These are phyloP conservation scores for Sciurus carolinensis DNA, from an alignment of 2,797 vertebrate genomes.

Conservation along the genomic window DNA sequence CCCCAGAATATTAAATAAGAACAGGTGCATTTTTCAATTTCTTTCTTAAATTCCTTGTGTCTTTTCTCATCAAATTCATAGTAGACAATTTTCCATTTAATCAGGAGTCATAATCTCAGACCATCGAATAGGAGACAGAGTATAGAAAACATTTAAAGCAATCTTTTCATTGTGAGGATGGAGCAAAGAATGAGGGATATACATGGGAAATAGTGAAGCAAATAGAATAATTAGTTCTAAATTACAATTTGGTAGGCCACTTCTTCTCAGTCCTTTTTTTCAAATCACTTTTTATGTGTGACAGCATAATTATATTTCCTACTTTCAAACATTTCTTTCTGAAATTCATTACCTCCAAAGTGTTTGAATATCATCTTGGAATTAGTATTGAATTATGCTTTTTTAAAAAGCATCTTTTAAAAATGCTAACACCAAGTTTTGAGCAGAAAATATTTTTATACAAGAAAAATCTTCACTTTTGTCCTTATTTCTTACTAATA, in stretches of 20 bases:
- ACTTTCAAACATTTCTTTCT: conserved; percentile 57
- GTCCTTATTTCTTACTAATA: background rate
- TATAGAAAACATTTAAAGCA: background rate
- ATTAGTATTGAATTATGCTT: conserved; percentile 20
- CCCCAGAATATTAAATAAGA: background rate
- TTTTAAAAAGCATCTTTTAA: conserved; percentile 29
- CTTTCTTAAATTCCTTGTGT: background rate
- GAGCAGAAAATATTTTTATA: background rate
- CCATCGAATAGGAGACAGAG: background rate
- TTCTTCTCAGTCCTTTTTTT: conserved; percentile 15
- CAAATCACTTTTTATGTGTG: conserved; percentile 11
- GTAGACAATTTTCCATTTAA: background rate
- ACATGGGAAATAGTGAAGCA: background rate
- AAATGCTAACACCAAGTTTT: background rate
- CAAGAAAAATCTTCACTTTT: background rate
- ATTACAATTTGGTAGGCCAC: background rate
- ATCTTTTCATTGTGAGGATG: background rate
- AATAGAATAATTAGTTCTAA: conserved; percentile 25
- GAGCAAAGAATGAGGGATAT: background rate
- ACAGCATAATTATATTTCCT: conserved; percentile 60
- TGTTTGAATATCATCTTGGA: conserved; percentile 12
- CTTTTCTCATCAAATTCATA: background rate
- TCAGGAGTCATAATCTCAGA: background rate
- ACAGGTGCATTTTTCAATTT: background rate
- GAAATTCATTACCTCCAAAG: conserved; percentile 4